phyloP scores from a whole-genome alignment of 1,140 invertebrate genomes.

The Scaptomyza hsui region DNA sequence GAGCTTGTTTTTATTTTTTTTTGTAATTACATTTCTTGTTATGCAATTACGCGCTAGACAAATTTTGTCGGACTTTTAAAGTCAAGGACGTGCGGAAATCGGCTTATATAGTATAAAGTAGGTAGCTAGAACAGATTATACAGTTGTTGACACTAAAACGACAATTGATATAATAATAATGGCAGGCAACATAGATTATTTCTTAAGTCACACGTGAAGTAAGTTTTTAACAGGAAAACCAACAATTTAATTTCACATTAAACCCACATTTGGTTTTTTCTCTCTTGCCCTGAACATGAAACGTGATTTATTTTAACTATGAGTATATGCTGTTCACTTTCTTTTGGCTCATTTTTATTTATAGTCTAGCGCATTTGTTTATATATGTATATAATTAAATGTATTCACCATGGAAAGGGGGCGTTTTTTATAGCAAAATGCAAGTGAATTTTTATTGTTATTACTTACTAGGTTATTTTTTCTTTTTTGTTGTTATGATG shows the following conservation, averaged over 20 bases:
- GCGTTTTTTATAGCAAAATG: constrained; percentile 26
- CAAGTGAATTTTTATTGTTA: constrained; percentile 41
- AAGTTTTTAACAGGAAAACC: too few relatives aligned
- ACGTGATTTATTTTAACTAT: constrained; percentile 65
- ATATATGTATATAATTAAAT: constrained; percentile 25
- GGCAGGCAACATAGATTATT: constrained; percentile 6
- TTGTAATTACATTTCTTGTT: constrained; percentile 63
- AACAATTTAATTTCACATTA: constrained; percentile 35
- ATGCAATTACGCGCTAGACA: constrained; percentile 37
- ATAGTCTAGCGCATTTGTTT: constrained; percentile 2
- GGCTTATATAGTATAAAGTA: constrained; percentile 26
- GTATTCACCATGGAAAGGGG: constrained; percentile 13
- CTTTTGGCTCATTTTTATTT: constrained; percentile 46
- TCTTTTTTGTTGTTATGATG: constrained; percentile 1
- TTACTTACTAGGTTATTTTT: constrained; percentile 9
- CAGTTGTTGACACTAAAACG: constrained; percentile 38
- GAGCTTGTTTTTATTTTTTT: constrained; percentile 23
- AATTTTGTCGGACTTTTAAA: constrained; percentile 29
- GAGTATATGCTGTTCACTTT: constrained; percentile 50
- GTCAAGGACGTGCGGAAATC: constrained; percentile 71
- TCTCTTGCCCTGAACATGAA: constrained; percentile 41
- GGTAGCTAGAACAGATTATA: constrained; percentile 24
- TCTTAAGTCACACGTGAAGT: neutral
- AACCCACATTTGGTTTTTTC: constrained; percentile 34
- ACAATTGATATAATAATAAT: constrained; percentile 38